Conservation (phyloP, 2,888 invertebrate species). For the Tethea ocularis region DNA sequence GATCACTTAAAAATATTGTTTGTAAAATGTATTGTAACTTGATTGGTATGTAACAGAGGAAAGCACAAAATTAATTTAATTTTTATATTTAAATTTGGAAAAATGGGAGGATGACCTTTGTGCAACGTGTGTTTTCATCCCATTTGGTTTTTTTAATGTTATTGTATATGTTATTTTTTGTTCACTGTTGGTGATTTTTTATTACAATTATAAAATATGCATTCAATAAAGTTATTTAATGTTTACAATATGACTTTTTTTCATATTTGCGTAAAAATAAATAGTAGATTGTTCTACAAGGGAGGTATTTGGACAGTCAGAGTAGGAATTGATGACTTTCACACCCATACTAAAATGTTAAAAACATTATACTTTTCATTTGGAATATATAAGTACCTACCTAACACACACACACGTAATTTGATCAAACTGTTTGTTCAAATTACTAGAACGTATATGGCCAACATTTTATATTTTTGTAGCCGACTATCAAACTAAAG, state of each 20-base stretch:
- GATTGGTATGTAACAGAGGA: neutral
- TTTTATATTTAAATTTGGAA: slow-evolving; percentile 12
- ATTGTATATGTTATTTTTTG: slow-evolving; percentile 50
- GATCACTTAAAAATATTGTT: slow-evolving; percentile 13
- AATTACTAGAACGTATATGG: too few species aligned
- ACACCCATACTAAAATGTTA: too few species aligned
- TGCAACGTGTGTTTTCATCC: slow-evolving; percentile 24
- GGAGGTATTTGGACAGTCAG: too few species aligned
- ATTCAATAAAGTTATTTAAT: slow-evolving; percentile 56
- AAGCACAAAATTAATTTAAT: slow-evolving; percentile 8
- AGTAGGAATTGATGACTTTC: too few species aligned
- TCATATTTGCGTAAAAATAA: neutral
- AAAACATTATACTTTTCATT: too few species aligned
- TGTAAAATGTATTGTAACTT: neutral
- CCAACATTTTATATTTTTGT: too few species aligned
- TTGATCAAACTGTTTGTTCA: too few species aligned
- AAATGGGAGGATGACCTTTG: slow-evolving; percentile 11
- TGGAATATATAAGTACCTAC: too few species aligned
- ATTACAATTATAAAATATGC: slow-evolving; percentile 41
- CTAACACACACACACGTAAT: too few species aligned
- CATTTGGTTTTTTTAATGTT: slow-evolving; percentile 35
- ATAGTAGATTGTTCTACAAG: too few species aligned
- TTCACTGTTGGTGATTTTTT: slow-evolving; percentile 46
- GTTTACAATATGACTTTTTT: slow-evolving; percentile 18
- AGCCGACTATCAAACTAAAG: too few species aligned